Conservation (phyloP, 2,888 invertebrate genomes). For the Drosophila yooni region DNA sequence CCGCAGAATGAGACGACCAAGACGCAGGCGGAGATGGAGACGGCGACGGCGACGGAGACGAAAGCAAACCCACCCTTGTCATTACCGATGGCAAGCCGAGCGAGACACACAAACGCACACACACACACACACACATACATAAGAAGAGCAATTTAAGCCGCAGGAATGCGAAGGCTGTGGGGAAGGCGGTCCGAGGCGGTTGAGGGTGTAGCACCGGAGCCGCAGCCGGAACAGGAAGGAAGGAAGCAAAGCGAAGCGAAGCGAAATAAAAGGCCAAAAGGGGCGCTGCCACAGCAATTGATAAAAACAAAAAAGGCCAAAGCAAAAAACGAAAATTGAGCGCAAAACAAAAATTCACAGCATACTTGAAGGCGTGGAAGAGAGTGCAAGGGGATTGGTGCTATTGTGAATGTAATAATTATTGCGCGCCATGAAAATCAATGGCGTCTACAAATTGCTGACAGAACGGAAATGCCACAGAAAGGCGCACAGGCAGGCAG, state of each 20-base stretch:
- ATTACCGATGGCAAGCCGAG: constrained; percentile 57
- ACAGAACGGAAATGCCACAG: constrained; percentile 56
- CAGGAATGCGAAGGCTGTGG: constrained; percentile 71
- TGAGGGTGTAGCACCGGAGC: constrained; percentile 15
- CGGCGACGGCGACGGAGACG: constrained; percentile 26
- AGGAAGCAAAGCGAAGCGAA: constrained; percentile 46
- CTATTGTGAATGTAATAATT: constrained; percentile 52
- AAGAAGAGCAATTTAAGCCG: constrained; percentile 79
- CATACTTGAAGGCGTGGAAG: constrained; percentile 44
- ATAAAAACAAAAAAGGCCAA: constrained; percentile 56
- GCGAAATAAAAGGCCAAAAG: constrained; percentile 56
- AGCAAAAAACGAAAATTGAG: constrained; percentile 32
- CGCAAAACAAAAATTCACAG: constrained; percentile 37
- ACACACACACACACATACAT: constrained; percentile 30
- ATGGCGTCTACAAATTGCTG: constrained; percentile 67
- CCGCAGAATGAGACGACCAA: constrained; percentile 52
- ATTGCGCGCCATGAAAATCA: constrained; percentile 68
- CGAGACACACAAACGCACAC: constrained; percentile 35
- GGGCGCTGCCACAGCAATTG: constrained; percentile 54
- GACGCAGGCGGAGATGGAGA: constrained; percentile 26
- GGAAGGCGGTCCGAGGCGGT: constrained; percentile 17
- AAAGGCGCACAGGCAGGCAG: constrained; percentile 20
- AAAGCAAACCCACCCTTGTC: constrained; percentile 55
- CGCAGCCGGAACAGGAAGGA: constrained; percentile 54
- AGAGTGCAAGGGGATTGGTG: not conserved